These are phyloP conservation scores for Sarcophaga carnaria DNA, from an alignment of 2,888 invertebrate species.

Conservation along the genomic window DNA sequence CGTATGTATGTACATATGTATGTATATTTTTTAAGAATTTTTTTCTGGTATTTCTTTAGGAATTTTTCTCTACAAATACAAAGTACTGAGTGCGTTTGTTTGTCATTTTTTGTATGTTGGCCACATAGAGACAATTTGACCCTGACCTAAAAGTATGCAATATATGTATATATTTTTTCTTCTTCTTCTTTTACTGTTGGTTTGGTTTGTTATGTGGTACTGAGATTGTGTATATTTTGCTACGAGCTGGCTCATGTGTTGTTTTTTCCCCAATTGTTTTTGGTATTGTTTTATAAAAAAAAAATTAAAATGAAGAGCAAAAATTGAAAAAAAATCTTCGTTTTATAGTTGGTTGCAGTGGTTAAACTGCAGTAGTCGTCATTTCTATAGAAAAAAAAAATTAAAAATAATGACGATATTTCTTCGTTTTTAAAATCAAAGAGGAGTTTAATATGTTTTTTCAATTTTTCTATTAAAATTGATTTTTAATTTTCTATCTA, in stretches of 20 bases:
- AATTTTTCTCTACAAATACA: neutral
- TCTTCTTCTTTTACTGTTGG: slow-evolving; percentile 7
- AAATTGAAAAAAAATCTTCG: slow-evolving; percentile 7
- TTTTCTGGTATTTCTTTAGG: neutral
- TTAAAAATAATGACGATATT: neutral
- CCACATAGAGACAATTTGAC: slow-evolving; percentile 47
- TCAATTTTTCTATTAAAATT: neutral
- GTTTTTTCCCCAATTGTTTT: neutral
- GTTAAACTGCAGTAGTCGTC: slow-evolving; percentile 36
- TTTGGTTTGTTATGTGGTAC: slow-evolving; percentile 5
- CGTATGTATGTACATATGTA: neutral
- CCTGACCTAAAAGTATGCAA: slow-evolving; percentile 63
- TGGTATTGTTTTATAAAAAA: slow-evolving; percentile 6
- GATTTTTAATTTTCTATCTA: neutral
- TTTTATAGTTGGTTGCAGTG: slow-evolving; percentile 48
- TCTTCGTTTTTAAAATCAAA: too few species aligned
- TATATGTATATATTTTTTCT: slow-evolving; percentile 18
- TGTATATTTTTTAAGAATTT: neutral
- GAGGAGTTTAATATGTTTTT: too few species aligned
- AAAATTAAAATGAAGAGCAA: neutral
- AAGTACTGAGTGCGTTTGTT: neutral
- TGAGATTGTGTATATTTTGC: neutral
- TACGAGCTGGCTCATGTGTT: slow-evolving; percentile 1
- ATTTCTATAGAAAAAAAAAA: slow-evolving; percentile 14
- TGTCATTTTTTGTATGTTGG: slow-evolving; percentile 7